Base-by-base conservation (phyloP, 2,888 invertebrate species). In the Entomobrya multifasciata region DNA sequence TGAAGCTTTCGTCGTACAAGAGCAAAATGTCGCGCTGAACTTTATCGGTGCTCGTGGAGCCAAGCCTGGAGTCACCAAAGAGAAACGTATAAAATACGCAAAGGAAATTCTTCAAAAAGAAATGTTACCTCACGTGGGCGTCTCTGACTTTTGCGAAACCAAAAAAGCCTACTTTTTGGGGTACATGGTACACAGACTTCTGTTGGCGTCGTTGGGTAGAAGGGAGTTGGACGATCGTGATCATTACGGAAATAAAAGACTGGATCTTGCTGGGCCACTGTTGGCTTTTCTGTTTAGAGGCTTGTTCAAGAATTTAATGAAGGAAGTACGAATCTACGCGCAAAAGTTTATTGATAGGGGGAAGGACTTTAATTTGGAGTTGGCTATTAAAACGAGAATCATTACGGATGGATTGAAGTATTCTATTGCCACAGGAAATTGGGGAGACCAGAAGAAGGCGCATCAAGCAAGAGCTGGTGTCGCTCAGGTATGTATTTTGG, bases 371-470 rank as follows among this genome's bases (percentile, higher is more conserved):
- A 99, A 99, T 93, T 94, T 99, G 90, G 99, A 99, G 92, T 94
- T 98, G 87, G 97, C 97, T 25, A 98, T 99, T 80, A 99, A 98
- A 93, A 99, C 99, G 0, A 96, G 98, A 92, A 97, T 99, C 82
- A 99, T 99, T 88, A 99, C 99, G 0, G 99, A 99, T 92, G 99
- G 99, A 41, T 93, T 99, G 81, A 95, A 98, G 91, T 99, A 99
- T 92, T 99, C 99, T 0, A 94, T 99, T 91, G 99, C 99, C 91
- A 99, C 99, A 44, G 99, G 99, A 49, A 99, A 99, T 93, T 99
- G 99, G 99, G 99, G 99, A 70, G 99, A 99, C 93, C 99, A 99
- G 93, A 99, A 99, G 93, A 99, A 99, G 93, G 99, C 99, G 83
- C 99, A 99, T 95, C 98, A 98, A 93, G 99, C 98, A 25, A 94